These are phyloP conservation scores for Drosophila jambulina DNA, from an alignment of 1,140 invertebrate genomes.

Conservation along the genomic window DNA sequence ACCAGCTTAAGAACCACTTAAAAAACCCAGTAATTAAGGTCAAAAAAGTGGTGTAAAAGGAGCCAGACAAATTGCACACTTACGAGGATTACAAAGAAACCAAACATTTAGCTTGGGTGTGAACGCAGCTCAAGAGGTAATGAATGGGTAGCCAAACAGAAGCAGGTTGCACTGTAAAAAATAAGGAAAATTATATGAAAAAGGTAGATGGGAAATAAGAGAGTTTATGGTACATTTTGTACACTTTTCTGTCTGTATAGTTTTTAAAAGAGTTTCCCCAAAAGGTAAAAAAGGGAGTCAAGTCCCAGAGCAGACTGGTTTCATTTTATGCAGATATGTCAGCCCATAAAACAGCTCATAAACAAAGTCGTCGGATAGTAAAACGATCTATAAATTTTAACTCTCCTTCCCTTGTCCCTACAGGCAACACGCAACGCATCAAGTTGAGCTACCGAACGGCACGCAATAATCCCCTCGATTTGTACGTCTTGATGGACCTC, in stretches of 20 bases:
- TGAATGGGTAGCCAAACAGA: slow-evolving; percentile 42
- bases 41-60: slow-evolving; percentile 7
- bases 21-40: slow-evolving; percentile 16
- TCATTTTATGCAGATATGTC: slow-evolving; percentile 44
- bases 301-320: slow-evolving; percentile 33
- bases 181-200: neutral
- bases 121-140: slow-evolving; percentile 42
- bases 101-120: slow-evolving; percentile 62
- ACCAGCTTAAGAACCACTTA: slow-evolving; percentile 29
- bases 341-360: slow-evolving; percentile 62
- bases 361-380: slow-evolving; percentile 51
- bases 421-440: slow-evolving; percentile 86
- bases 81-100: slow-evolving; percentile 51
- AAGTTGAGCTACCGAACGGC: slow-evolving; percentile 87
- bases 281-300: neutral
- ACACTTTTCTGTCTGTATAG: too few species aligned
- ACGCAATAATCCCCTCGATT: slow-evolving; percentile 95
- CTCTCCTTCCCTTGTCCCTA: neutral
- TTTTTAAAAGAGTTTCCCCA: neutral
- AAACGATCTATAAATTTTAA: slow-evolving; percentile 40
- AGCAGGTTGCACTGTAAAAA: neutral
- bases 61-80: slow-evolving; percentile 48
- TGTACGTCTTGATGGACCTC: slow-evolving; percentile 97
- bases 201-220: neutral
- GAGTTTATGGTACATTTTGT: too few species aligned